Evolutionary conservation across 2,888 invertebrate genomes (phyloP).

Genomic region (Anthrax anthrax): DNA sequence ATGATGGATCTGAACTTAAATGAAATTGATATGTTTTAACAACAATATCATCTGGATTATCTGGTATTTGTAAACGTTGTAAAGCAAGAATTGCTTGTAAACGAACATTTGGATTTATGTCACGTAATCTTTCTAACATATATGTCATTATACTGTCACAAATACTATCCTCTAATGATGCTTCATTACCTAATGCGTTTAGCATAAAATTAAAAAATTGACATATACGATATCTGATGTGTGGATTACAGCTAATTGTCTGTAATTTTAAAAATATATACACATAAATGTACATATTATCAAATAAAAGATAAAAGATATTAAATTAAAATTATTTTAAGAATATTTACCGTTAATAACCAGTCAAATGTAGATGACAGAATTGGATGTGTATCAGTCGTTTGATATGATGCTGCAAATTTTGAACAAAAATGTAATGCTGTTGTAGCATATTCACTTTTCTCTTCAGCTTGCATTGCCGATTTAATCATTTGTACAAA

Average conservation of each 20-base stretch:
- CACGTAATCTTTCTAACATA: conserved; percentile 54
- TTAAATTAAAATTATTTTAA: not conserved
- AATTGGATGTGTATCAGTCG: conserved; percentile 33
- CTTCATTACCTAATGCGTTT: conserved; percentile 57
- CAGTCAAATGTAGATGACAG: conserved; percentile 23
- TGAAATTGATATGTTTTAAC: conserved; percentile 57
- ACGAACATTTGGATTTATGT: conserved; percentile 59
- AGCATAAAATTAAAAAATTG: conserved; percentile 64
- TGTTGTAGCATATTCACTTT: conserved; percentile 51
- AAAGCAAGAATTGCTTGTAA: conserved; percentile 67
- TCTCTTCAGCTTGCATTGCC: conserved; percentile 49
- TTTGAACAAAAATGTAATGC: conserved; percentile 56
- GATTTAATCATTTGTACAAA: conserved; percentile 50
- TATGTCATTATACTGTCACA: conserved; percentile 55
- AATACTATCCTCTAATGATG: conserved; percentile 58
- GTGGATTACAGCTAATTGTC: conserved; percentile 37
- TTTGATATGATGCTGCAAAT: conserved; percentile 48
- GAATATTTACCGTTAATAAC: conserved; percentile 21
- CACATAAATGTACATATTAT: not conserved
- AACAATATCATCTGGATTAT: conserved; percentile 57
- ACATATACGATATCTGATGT: conserved; percentile 58
- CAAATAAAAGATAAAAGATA: conserved; percentile 2
- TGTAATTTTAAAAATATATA: conserved; percentile 15
- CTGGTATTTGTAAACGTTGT: conserved; percentile 65
- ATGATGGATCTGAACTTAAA: conserved; percentile 57